Conservation (phyloP, 2,113 vertebrate genomes). For the Daphoenositta chrysoptera region DNA sequence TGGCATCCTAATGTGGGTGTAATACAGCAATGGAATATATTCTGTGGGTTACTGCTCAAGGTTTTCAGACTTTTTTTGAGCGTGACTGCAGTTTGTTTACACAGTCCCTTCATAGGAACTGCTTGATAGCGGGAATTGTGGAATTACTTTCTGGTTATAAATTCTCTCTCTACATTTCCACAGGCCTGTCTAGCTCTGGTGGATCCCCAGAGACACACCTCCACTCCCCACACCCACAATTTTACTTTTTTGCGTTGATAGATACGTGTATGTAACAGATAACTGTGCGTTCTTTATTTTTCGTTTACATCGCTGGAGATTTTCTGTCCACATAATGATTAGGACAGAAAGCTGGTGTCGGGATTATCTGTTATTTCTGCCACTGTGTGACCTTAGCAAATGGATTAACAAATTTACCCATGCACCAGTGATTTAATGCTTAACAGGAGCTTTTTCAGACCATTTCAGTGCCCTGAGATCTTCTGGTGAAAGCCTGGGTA, state of each 20-base stretch:
- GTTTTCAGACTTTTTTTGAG: not conserved
- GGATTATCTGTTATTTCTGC: constrained; percentile 52
- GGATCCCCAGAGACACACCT: not conserved
- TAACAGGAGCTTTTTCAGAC: not conserved
- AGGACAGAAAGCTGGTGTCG: constrained; percentile 21
- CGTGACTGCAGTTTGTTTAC: not conserved
- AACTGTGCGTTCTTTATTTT: not conserved
- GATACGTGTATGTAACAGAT: not conserved
- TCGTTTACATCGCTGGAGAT: constrained; percentile 9
- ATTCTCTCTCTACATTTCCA: not conserved
- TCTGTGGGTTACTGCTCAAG: not conserved
- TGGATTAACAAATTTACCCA: constrained; percentile 52
- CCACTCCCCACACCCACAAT: not conserved
- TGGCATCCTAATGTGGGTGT: not conserved
- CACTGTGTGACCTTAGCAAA: constrained; percentile 38
- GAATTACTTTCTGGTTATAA: not conserved
- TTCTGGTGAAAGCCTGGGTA: not conserved
- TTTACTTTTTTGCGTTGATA: not conserved
- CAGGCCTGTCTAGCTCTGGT: not conserved
- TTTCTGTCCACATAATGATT: not conserved
- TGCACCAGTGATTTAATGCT: constrained; percentile 40
- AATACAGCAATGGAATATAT: not conserved
- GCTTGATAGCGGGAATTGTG: not conserved
- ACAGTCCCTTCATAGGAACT: not conserved
- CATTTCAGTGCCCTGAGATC: not conserved